phyloP scores from a whole-genome alignment of 1,140 invertebrate genomes.

The Caenorhabditis remanei region DNA sequence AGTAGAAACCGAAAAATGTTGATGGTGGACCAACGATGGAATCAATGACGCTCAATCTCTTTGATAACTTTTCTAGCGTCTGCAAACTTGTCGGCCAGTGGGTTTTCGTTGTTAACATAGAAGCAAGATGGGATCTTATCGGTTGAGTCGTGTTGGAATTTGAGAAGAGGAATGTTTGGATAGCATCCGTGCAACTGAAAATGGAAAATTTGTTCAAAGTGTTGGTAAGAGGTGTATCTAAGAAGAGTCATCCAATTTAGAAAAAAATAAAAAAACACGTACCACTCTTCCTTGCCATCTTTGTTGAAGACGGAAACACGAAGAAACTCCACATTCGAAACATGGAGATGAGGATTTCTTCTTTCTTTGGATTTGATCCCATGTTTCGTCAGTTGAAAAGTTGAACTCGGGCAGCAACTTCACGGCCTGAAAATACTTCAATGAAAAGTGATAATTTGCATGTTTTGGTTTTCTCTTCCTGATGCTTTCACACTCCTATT shows the following conservation, averaged over 20 bases:
- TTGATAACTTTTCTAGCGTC: neutral
- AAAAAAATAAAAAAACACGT: neutral
- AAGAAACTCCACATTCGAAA: neutral
- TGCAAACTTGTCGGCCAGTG: neutral
- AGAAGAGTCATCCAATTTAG: too few relatives aligned
- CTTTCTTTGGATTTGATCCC: neutral
- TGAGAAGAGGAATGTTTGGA: neutral
- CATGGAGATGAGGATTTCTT: neutral
- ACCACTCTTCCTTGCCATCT: conserved; percentile 19
- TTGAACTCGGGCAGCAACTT: neutral
- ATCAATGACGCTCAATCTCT: neutral
- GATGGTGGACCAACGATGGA: too few relatives aligned
- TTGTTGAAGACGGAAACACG: neutral
- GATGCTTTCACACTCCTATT: too few relatives aligned
- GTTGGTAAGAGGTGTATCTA: too few relatives aligned
- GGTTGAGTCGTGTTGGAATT: neutral
- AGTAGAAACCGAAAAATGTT: too few relatives aligned
- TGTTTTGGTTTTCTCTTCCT: too few relatives aligned
- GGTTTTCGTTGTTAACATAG: neutral
- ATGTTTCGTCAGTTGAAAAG: neutral
- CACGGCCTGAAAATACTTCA: neutral
- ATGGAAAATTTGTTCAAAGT: too few relatives aligned
- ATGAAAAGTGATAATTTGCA: neutral
- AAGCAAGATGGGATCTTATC: neutral
- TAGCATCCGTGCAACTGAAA: neutral